Conservation (phyloP, 1,140 invertebrate species). For the Lordiphosa collinella region DNA sequence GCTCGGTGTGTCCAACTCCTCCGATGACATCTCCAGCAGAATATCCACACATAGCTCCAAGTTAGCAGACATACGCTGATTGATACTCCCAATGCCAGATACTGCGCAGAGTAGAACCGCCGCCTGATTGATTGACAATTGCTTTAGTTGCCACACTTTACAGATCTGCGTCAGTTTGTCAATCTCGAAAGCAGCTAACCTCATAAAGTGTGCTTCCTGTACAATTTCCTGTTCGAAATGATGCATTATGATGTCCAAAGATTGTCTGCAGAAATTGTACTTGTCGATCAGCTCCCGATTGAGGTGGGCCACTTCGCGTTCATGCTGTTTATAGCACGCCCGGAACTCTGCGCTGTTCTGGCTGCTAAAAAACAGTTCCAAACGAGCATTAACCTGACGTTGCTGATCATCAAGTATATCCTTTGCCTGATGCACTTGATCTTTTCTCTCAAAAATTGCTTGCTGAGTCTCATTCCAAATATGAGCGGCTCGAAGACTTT, state of each 20-base stretch:
- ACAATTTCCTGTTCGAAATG: slow-evolving; percentile 33
- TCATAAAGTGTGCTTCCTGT: slow-evolving; percentile 21
- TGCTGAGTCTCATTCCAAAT: slow-evolving; percentile 35
- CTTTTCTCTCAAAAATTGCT: slow-evolving; percentile 1
- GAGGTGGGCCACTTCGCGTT: slow-evolving; percentile 34
- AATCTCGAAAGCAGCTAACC: slow-evolving; percentile 20
- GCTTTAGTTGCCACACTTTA: slow-evolving; percentile 27
- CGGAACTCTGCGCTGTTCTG: slow-evolving; percentile 12
- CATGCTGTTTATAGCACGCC: slow-evolving; percentile 33
- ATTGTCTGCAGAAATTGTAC: slow-evolving; percentile 30
- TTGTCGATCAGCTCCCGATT: slow-evolving; percentile 41
- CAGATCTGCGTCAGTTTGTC: slow-evolving; percentile 9
- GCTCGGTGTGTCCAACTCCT: slow-evolving; percentile 35
- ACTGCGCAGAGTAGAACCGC: slow-evolving; percentile 35
- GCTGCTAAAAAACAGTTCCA: slow-evolving; percentile 15
- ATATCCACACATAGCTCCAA: slow-evolving; percentile 30
- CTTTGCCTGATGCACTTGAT: slow-evolving; percentile 10
- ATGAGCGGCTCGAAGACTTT: slow-evolving; percentile 12
- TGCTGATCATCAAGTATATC: slow-evolving; percentile 13
- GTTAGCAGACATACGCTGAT: slow-evolving; percentile 17
- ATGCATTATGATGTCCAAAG: slow-evolving; percentile 22
- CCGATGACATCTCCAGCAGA: slow-evolving; percentile 24
- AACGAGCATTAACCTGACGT: slow-evolving; percentile 9
- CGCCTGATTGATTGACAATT: slow-evolving; percentile 20
- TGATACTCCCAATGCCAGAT: slow-evolving; percentile 26